Evolutionary conservation across 2,888 invertebrate species (phyloP), one percentile per base, ranked within the genome.

Genomic region (Selenia dentaria): DNA sequence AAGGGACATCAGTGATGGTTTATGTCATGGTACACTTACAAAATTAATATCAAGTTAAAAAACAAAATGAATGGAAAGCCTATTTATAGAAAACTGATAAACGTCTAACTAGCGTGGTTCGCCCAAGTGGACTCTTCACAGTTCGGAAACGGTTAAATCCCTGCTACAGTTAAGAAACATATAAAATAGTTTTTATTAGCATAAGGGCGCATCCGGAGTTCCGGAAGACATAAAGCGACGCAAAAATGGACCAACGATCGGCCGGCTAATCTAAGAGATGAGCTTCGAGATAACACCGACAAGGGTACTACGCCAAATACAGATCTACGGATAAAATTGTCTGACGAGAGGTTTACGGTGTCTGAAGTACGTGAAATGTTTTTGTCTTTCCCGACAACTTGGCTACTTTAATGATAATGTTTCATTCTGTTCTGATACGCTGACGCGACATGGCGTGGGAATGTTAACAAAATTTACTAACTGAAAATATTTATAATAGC

Each of bases 271-370:
- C 51, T 51, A 31, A 44, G 26, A 65, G 63, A 73, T 71, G 62
- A 57, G 54, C 49, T 50, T 46, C 41, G 48, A 64, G 66, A 66
- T 66, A 67, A 28, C 62, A 61, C 56, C 52, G 14, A 69, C 62
- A 62, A 62, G 65, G 67, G 66, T 67, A 59, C 57, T 41, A 51
- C 47, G 44, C 60, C 66, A 64, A 63, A 68, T 69, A 69, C 55
- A 59, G 60, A 63, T 68, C 59, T 60, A 41, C 34, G 39, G 36
- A 59, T 41, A 67, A 59, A 67, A 69, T 57, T 62, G 62, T 60
- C 57, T 45, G 46, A 24, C 41, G 49, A 49, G 6, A 31, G 24
- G 34, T 41, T 44, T 44, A 39, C 35, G 22, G 22, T 6, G 11
- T 36, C 18, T 46, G 44, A 57, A 51, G 58, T 50, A 57, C 46